A percentile compares a stretch with the other conserved stretches of the same genome.
phyloP scores from a whole-genome alignment of 1,140 invertebrate genomes.

The Andrena cerasifolii region DNA sequence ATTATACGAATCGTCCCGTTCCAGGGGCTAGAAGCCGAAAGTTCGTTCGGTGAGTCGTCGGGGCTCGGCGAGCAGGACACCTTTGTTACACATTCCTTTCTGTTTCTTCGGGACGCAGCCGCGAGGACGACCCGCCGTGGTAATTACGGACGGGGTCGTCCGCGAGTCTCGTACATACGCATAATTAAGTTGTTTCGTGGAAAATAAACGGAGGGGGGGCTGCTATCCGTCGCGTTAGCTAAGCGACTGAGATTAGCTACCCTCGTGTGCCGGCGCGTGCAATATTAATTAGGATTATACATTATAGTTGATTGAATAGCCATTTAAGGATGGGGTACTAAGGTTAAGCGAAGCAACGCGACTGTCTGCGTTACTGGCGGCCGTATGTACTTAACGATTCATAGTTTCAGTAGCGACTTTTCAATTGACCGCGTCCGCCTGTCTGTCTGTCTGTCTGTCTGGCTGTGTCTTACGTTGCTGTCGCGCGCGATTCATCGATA shows the following conservation, averaged over 20 bases:
- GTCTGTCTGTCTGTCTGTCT: neutral
- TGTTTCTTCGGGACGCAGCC: conserved; percentile 16
- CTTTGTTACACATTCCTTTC: conserved; percentile 55
- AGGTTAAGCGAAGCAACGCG: conserved; percentile 59
- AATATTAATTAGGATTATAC: conserved; percentile 77
- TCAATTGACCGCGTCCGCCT: conserved; percentile 32
- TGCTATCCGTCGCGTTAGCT: neutral
- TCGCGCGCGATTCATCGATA: conserved; percentile 28
- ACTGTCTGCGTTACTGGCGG: conserved; percentile 31
- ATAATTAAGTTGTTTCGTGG: conserved; percentile 45
- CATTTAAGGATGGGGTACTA: conserved; percentile 68
- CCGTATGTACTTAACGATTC: conserved; percentile 40
- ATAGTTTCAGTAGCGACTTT: conserved; percentile 37
- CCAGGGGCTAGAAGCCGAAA: neutral
- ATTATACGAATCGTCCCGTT: conserved; percentile 35
- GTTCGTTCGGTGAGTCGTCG: conserved; percentile 42
- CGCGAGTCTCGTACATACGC: conserved; percentile 41
- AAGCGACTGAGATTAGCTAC: conserved; percentile 1
- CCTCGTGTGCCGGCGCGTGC: conserved; percentile 78
- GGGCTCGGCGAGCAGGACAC: conserved; percentile 35
- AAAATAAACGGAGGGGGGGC: neutral
- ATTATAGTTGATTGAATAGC: conserved; percentile 50
- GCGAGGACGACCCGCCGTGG: conserved; percentile 6
- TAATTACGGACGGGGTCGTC: conserved; percentile 1
- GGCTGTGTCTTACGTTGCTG: conserved; percentile 26